Evolutionary conservation across 2,797 vertebrate species (phyloP), one percentile per base, ranked within the genome.

Genomic region (Orientallactaga sibirica): DNA sequence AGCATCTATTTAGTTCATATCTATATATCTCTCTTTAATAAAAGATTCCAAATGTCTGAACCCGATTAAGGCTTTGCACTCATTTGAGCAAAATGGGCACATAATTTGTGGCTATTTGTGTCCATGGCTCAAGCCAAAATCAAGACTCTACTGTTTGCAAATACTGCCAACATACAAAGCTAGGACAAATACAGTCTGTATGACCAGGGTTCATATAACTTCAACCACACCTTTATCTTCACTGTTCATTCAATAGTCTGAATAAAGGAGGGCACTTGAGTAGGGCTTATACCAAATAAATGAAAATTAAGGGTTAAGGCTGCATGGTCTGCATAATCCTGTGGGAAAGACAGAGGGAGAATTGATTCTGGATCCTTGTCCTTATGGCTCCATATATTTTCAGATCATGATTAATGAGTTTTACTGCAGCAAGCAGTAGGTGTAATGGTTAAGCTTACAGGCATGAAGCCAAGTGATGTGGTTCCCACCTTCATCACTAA

Each of bases 1-100:
- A 97, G 97, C 96, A 95, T 96, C 58, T 94, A 95, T 96, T 96
- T 95, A 96, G 96, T 97, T 97, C 90, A 85, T 94, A 96, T 92
- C 90, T 97, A 96, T 97, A 97, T 95, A 94, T 98, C 97, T 98
- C 97, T 96, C 96, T 97, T 96, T 97, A 97, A 95, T 95, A 88
- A 33, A 96, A 91, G 74, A 71, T 66, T 91, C 81, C 81, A 86
- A 86, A 83, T 90, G 94, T 52, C 97, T 91, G 43, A 88, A 96
- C 90, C 93, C 96, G 94, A 97, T 96, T 73, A 0, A 70, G 75
- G 70, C 91, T 80, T 90, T 24, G 18, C 52, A 43, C 78, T 93
- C 95, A 79, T 88, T 79, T 90, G 91, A 92, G 86, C 77, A 82
- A 62, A 80, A 93, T 37, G 43, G 61, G 24, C 25, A 48, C 14